Base-by-base conservation (phyloP, 2,888 invertebrate genomes). In the Pheosia gnoma region DNA sequence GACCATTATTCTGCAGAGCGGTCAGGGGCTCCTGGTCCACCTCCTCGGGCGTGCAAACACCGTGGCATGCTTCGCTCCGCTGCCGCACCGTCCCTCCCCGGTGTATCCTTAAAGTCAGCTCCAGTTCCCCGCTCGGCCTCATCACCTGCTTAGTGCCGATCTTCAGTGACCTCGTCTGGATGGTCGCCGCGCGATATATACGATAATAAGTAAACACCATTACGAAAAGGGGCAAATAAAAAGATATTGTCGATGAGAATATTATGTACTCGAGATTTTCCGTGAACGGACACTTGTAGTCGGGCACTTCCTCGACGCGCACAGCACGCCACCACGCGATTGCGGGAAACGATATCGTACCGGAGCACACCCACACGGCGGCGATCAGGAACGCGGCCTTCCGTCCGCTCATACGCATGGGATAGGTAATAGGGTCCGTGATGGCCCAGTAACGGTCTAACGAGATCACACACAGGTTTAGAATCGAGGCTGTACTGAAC, bases 181-280 rank as follows among this genome's bases (percentile, higher is more conserved):
- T 96, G 3, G 97, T 97, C 5, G 99, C 99, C 4, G 99, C 99
- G 55, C 97, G 95, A 91, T 99, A 99, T 77, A 99, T 99, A 74
- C 97, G 96, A 88, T 98, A 98, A 88, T 99, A 99, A 5, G 99
- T 99, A 89, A 99, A 99, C 72, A 99, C 97, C 98, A 99, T 99
- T 62, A 99, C 98, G 86, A 98, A 96, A 41, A 99, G 94, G 41
- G 99, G 99, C 75, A 98, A 95, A 89, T 99, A 99, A 93, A 99
- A 99, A 36, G 99, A 99, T 82, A 99, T 98, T 70, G 98, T 97
- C 57, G 99, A 99, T 11, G 99, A 99, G 93, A 99, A 99, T 85
- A 99, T 97, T 72, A 99, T 95, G 89, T 99, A 99, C 66, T 98
- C 98, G 77, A 98, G 94, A 90, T 99, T 98, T 89, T 99, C 98